Percentiles rank a stretch among this genome's conserved stretches.
Conservation (phyloP, 2,113 vertebrate species). For the Bubo blakistoni region DNA sequence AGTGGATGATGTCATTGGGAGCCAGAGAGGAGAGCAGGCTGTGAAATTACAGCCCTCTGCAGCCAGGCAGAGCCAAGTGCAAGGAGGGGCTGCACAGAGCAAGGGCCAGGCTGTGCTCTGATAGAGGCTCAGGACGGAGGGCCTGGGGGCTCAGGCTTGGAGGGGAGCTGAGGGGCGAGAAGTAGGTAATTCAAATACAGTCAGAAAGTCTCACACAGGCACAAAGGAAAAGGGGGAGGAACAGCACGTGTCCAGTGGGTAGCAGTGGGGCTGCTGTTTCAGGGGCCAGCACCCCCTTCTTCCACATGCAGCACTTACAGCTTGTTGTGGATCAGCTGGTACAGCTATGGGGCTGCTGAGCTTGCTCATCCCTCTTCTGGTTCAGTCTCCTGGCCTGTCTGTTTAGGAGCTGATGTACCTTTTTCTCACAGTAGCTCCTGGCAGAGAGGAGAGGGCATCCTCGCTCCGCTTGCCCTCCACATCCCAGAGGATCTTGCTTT, state of each 20-base stretch:
- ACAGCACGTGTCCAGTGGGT: not conserved
- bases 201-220: not conserved
- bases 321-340: not conserved
- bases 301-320: not conserved
- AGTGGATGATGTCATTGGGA: slow-evolving; percentile 68
- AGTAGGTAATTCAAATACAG: not conserved
- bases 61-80: slow-evolving; percentile 47
- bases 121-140: not conserved
- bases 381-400: not conserved
- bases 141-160: not conserved
- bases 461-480: not conserved
- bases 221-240: not conserved
- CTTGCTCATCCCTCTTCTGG: not conserved
- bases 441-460: not conserved
- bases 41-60: slow-evolving; percentile 63
- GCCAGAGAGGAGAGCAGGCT: slow-evolving; percentile 47
- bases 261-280: not conserved
- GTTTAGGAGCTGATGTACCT: not conserved
- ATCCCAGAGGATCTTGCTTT: not conserved
- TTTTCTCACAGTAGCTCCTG: not conserved
- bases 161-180: not conserved
- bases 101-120: not conserved
- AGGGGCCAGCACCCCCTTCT: not conserved
- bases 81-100: not conserved
- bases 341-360: not conserved